Percentiles rank a stretch among this genome's conserved stretches.
Conservation (phyloP, 1,140 invertebrate genomes). For the Hycleus phaleratus region DNA sequence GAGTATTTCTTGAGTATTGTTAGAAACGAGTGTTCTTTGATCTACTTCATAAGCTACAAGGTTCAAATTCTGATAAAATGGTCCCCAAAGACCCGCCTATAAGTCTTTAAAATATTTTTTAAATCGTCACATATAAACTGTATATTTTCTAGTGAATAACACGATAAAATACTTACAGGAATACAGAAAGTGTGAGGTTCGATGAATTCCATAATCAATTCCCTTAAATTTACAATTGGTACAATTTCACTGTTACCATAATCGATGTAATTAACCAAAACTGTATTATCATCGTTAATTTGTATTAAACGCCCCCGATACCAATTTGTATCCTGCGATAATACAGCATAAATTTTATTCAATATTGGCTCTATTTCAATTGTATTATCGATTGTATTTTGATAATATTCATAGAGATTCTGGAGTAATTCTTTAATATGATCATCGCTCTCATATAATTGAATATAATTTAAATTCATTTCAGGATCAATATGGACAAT, state of each 20-base stretch:
- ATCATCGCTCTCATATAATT: slow-evolving; percentile 42
- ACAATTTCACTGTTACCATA: slow-evolving; percentile 67
- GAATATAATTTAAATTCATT: slow-evolving; percentile 49
- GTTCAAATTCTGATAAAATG: too few relatives aligned
- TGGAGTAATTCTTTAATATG: slow-evolving; percentile 44
- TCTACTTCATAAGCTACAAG: too few relatives aligned
- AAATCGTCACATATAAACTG: too few relatives aligned
- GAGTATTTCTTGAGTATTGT: too few relatives aligned
- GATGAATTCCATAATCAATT: slow-evolving; percentile 24
- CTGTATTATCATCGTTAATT: slow-evolving; percentile 43
- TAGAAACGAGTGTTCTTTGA: too few relatives aligned
- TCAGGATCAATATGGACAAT: slow-evolving; percentile 43
- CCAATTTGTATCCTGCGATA: slow-evolving; percentile 56
- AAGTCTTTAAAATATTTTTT: too few relatives aligned
- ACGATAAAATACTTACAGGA: slow-evolving; percentile 19
- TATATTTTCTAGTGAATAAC: too few relatives aligned
- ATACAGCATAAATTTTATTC: slow-evolving; percentile 49
- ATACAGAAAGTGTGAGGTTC: slow-evolving; percentile 25
- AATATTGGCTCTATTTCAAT: too few relatives aligned
- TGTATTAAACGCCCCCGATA: slow-evolving; percentile 54
- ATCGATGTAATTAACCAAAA: slow-evolving; percentile 57
- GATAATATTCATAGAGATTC: slow-evolving; percentile 51
- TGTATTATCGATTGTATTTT: slow-evolving; percentile 39
- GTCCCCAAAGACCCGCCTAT: too few relatives aligned
- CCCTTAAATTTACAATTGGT: slow-evolving; percentile 18